Conservation (phyloP, 2,888 invertebrate genomes). For the Trilocha varians region DNA sequence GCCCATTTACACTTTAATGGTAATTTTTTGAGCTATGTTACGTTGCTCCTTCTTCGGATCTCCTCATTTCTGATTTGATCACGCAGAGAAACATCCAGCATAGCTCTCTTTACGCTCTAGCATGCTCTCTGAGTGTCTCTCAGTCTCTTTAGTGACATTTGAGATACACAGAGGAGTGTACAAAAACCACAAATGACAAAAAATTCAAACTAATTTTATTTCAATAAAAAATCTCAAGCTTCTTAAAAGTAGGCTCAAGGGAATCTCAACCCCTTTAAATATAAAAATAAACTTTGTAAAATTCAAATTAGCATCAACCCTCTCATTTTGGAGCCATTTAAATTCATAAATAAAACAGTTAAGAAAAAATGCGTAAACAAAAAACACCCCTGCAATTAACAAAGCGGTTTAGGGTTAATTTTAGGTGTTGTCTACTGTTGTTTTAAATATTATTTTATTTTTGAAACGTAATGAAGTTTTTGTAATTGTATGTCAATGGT, state of each 20-base stretch:
- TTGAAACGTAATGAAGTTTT: background rate
- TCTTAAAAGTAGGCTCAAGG: conserved; percentile 23
- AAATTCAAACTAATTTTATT: conserved; percentile 2
- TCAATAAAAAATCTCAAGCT: conserved; percentile 4
- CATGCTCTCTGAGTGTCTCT: no score
- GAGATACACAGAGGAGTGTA: no score
- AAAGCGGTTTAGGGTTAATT: conserved; percentile 64
- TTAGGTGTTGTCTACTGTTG: conserved; percentile 51
- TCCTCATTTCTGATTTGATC: no score
- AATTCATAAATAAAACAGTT: conserved; percentile 64
- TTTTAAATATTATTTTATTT: conserved; percentile 17
- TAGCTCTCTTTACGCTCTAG: no score
- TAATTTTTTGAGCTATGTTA: no score
- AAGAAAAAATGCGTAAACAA: conserved; percentile 41
- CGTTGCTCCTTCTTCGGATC: no score
- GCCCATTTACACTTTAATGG: no score
- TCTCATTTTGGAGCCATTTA: conserved; percentile 55
- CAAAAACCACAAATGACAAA: no score
- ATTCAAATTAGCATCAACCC: conserved; percentile 66
- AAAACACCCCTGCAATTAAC: conserved; percentile 63
- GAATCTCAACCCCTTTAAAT: conserved; percentile 33
- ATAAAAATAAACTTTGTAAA: conserved; percentile 66
- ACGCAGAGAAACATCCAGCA: no score
- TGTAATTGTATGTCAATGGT: no score
- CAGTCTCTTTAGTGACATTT: no score